A percentile compares a stretch with the other conserved stretches of the same genome.
Conservation (phyloP, 2,888 invertebrate species). For the Argyresthia goedartella region DNA sequence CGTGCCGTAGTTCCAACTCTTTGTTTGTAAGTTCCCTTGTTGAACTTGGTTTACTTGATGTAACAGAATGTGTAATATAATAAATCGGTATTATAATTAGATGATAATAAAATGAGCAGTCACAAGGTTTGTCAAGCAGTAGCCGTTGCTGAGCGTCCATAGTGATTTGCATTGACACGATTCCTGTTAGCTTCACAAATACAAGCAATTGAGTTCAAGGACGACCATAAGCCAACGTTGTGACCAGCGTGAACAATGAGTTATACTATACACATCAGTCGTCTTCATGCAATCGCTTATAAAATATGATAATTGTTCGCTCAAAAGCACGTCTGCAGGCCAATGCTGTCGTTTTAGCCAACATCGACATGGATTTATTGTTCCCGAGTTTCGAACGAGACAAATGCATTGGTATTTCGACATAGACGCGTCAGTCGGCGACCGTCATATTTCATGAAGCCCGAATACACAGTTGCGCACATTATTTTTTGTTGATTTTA, state of each 20-base stretch:
- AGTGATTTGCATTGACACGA: conserved; percentile 61
- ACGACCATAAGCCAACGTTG: conserved; percentile 55
- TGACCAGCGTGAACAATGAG: conserved; percentile 67
- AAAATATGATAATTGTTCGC: conserved; percentile 61
- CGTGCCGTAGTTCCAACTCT: background rate
- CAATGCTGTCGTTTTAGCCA: conserved; percentile 19
- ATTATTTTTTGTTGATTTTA: background rate
- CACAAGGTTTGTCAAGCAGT: conserved; percentile 25
- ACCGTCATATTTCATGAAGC: background rate
- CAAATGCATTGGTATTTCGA: background rate
- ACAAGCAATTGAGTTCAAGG: conserved; percentile 66
- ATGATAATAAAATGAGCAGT: background rate
- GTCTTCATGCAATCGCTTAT: conserved; percentile 62
- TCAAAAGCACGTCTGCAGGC: conserved; percentile 35
- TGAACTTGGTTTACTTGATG: background rate
- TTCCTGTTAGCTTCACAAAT: conserved; percentile 62
- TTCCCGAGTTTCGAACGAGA: conserved; percentile 3
- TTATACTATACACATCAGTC: conserved; percentile 45
- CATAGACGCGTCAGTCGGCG: background rate
- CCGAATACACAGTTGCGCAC: background rate
- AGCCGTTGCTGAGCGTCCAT: conserved; percentile 38
- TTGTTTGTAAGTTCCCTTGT: background rate
- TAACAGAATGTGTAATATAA: background rate
- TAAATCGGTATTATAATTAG: background rate
- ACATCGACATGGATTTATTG: conserved; percentile 1